Evolutionary conservation across 2,888 invertebrate species (phyloP).

Genomic region (Hyppa rectilinea): DNA sequence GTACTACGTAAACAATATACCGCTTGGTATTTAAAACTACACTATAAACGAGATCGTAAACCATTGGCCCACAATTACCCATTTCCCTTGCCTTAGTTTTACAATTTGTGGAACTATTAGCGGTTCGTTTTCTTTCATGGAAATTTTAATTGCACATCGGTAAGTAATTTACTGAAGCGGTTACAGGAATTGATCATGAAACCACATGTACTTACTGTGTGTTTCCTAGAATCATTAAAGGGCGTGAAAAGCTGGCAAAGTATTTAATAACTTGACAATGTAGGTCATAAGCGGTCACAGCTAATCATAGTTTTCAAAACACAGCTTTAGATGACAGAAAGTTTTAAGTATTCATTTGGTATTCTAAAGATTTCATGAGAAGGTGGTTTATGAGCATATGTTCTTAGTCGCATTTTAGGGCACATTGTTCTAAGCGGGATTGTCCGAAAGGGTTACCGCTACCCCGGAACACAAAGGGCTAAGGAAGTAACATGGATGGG

Average conservation of each 20-base stretch:
- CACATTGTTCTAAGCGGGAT: no score
- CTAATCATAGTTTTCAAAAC: not conserved
- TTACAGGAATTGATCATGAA: not conserved
- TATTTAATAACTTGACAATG: not conserved
- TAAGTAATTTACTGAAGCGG: constrained; percentile 15
- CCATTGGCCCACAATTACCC: constrained; percentile 1
- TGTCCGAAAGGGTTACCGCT: no score
- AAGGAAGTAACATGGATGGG: no score
- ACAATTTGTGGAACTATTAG: constrained; percentile 33
- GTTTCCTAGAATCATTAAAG: not conserved
- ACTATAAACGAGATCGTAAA: constrained; percentile 49
- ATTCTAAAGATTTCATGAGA: not conserved
- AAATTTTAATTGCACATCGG: constrained; percentile 21
- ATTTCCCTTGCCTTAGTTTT: constrained; percentile 30
- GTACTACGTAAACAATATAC: constrained; percentile 43
- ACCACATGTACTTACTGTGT: not conserved
- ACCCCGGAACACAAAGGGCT: no score
- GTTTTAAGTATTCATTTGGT: not conserved
- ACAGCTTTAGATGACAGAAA: not conserved
- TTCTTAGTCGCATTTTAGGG: not conserved
- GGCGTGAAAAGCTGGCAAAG: not conserved
- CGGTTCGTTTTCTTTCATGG: constrained; percentile 30
- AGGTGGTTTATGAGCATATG: not conserved
- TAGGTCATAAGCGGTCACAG: not conserved
- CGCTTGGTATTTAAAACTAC: constrained; percentile 47